phyloP scores from a whole-genome alignment of 2,888 invertebrate species.

The Agrotis puta region DNA sequence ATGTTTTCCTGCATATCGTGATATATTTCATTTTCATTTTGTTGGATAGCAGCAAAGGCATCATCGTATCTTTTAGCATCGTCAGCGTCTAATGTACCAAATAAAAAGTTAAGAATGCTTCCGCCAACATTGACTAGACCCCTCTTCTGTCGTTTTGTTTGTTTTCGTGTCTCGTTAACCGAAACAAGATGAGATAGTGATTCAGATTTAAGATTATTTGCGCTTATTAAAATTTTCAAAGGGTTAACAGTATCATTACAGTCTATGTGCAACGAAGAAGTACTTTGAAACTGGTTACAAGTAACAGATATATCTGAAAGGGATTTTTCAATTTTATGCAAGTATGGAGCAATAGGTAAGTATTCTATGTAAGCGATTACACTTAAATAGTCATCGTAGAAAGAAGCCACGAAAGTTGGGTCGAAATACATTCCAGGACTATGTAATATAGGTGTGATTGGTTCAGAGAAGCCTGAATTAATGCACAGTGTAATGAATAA shows the following conservation, averaged over 20 bases:
- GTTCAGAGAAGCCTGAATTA: constrained; percentile 20
- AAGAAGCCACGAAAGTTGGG: constrained; percentile 30
- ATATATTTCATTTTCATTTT: constrained; percentile 14
- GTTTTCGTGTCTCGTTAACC: constrained; percentile 4
- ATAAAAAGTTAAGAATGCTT: constrained; percentile 7
- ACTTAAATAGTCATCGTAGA: constrained; percentile 47
- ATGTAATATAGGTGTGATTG: constrained; percentile 23
- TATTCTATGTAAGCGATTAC: constrained; percentile 44
- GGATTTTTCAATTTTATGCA: constrained; percentile 39
- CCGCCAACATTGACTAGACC: constrained; percentile 28
- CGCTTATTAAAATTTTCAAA: constrained; percentile 30
- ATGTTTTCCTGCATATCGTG: constrained; percentile 36
- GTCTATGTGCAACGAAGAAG: constrained; percentile 27
- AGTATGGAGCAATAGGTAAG: constrained; percentile 42
- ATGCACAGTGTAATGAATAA: constrained; percentile 31
- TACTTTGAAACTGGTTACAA: constrained; percentile 30
- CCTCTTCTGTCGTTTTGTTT: constrained; percentile 25
- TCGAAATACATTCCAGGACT: constrained; percentile 44
- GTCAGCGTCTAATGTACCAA: constrained; percentile 38
- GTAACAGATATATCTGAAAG: constrained; percentile 30
- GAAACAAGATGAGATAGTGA: constrained; percentile 42
- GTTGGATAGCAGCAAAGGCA: constrained; percentile 10
- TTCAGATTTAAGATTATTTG: constrained; percentile 36
- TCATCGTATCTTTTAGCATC: constrained; percentile 43
- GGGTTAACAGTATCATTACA: constrained; percentile 52